Evolutionary conservation across 92 coral and sea anemone species (phyloP).

Genomic region (Galaxea fascicularis): DNA sequence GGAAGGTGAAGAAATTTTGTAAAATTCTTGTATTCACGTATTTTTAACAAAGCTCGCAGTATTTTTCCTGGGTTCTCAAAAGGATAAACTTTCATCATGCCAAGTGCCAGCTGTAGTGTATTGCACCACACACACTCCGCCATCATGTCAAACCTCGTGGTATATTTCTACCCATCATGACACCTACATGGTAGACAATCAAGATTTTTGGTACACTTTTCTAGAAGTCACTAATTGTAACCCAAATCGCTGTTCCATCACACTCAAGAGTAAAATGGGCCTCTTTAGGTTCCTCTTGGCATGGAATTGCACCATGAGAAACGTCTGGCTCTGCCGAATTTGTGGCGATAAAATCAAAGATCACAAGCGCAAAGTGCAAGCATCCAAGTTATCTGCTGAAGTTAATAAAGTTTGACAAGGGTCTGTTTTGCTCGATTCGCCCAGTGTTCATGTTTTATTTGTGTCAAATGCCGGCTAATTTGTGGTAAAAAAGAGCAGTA

Average conservation of each 20-base stretch:
- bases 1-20: too few relatives aligned
- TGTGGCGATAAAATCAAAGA: neutral
- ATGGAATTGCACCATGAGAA: too few relatives aligned
- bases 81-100: slow-evolving; percentile 13
- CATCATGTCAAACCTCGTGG: too few relatives aligned
- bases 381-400: slow-evolving; percentile 1
- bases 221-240: neutral
- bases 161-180: too few relatives aligned
- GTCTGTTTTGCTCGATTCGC: too few relatives aligned
- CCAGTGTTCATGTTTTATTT: neutral
- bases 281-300: slow-evolving; percentile 2
- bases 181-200: slow-evolving; percentile 9
- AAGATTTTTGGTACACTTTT: slow-evolving; percentile 10
- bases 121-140: too few relatives aligned
- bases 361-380: neutral
- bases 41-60: too few relatives aligned
- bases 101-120: slow-evolving; percentile 23
- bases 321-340: too few relatives aligned
- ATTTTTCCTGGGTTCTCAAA: neutral
- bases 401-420: neutral
- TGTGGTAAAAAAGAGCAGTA: too few relatives aligned
- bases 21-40: too few relatives aligned
- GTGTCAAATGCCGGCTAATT: slow-evolving; percentile 5
- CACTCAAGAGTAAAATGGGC: neutral
- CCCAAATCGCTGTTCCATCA: neutral